Evolutionary conservation across 2,888 invertebrate genomes (phyloP).

Genomic region (Pemphredon lugubris): DNA sequence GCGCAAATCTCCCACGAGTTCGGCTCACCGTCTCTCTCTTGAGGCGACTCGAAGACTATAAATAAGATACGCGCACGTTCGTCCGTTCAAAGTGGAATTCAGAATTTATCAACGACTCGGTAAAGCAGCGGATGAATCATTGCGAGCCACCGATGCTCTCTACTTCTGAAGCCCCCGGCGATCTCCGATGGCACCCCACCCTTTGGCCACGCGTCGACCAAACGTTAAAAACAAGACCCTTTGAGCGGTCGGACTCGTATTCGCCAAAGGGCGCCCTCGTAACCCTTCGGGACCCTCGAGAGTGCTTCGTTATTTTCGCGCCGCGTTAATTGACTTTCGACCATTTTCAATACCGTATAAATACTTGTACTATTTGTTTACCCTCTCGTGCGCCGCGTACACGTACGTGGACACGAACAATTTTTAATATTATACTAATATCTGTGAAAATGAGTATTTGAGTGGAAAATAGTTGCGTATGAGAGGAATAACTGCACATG

Average conservation of each 20-base stretch:
- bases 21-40: no score
- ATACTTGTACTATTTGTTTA: no score
- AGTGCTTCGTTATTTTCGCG: constrained; percentile 57
- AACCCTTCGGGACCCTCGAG: constrained; percentile 9
- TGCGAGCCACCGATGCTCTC: neutral
- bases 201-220: constrained; percentile 4
- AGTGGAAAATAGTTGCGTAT: no score
- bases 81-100: constrained; percentile 5
- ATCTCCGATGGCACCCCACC: neutral
- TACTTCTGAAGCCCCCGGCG: neutral
- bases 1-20: no score
- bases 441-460: no score
- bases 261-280: constrained; percentile 16
- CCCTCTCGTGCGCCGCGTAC: no score
- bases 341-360: no score
- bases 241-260: constrained; percentile 35
- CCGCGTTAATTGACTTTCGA: constrained; percentile 60
- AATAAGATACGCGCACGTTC: no score
- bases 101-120: constrained; percentile 13
- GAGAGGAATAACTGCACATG: no score
- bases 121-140: constrained; percentile 35
- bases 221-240: constrained; percentile 55
- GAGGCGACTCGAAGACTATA: no score
- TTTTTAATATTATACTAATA: no score
- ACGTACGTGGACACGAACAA: no score